Conservation (phyloP, 2,888 invertebrate genomes). For the Blomia tropicalis region DNA sequence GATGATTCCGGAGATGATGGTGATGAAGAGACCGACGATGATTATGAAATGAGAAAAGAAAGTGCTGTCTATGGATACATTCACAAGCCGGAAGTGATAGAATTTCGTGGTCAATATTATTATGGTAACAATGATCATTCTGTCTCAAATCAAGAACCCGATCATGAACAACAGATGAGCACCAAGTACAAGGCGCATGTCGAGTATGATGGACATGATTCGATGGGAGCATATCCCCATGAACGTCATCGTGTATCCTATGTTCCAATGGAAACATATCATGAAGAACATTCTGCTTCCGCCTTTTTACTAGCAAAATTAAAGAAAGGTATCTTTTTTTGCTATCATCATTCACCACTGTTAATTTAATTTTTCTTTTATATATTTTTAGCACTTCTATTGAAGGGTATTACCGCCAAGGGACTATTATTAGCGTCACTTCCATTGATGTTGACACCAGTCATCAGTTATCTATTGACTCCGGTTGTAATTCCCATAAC, state of each 20-base stretch:
- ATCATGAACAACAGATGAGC: not conserved
- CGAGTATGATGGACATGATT: not conserved
- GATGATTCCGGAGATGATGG: not conserved
- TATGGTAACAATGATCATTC: conserved; percentile 27
- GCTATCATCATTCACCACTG: not conserved
- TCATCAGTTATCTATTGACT: conserved; percentile 24
- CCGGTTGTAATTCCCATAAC: conserved; percentile 27
- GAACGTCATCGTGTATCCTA: conserved; percentile 3
- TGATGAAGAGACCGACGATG: not conserved
- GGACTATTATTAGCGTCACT: conserved; percentile 24
- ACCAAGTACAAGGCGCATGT: not conserved
- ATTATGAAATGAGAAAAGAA: conserved; percentile 20
- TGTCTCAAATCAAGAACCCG: not conserved
- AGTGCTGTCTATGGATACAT: conserved; percentile 26
- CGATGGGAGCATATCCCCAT: not conserved
- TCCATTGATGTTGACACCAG: conserved; percentile 23
- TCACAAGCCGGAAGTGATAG: conserved; percentile 28
- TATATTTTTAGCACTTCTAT: not conserved
- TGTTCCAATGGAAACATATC: not conserved
- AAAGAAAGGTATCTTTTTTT: not conserved
- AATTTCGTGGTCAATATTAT: conserved; percentile 30
- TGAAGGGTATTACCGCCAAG: conserved; percentile 18
- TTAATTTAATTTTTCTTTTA: not conserved
- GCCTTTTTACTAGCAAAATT: not conserved
- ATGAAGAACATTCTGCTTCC: not conserved